Base-by-base conservation (phyloP, 2,888 invertebrate genomes). In the Platynereis dumerilii region DNA sequence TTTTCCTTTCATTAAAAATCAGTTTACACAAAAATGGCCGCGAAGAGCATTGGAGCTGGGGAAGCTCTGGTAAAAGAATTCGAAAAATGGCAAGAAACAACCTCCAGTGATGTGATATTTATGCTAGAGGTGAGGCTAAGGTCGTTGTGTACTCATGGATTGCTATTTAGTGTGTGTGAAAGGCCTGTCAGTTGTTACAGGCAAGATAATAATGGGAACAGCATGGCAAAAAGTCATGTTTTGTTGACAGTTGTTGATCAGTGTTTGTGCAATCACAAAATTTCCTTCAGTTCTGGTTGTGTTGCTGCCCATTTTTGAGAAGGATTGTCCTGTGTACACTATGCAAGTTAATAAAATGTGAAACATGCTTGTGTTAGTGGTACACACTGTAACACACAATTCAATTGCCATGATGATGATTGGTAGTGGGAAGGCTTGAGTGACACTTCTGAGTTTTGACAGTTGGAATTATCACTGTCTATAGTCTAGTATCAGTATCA, bases 11-110 rank as follows among this genome's bases (percentile, higher is more conserved):
- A 34, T 34, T 34, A 34, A 34, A 34, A 34, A 7, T 34, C 34
- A 34, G 34, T 34, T 34, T 60, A 29, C 53, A 24, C 60, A 60
- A 52, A n/a, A 54, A 61, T 61, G 61, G 61, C 61, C 34, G 61
- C 61, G 61, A 61, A 61, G 42, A 39, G 53, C 53, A 55, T 26
- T 42, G 55, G 42, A n/a, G 42, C 42, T 42, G 26, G 54, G 20
- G 61, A 61, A 61, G 48, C 45, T 22, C 58, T 63, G 56, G 28
- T 63, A 2, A 44, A 29, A 48, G 63, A 63, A 57, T 63, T 63
- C 28, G 57, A 63, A 57, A 56, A 63, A 48, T 63, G 63, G 63
- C 63, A 63, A 48, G 57, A 27, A 42, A 39, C 63, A 29, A 63
- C 63, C 12, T 57, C 63, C 12, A 63, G 57, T 42, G 63, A 63